A percentile compares a stretch with the other conserved stretches of the same genome.
These are phyloP conservation scores for Biston betularia DNA, from an alignment of 2,888 invertebrate genomes.

Conservation along the genomic window DNA sequence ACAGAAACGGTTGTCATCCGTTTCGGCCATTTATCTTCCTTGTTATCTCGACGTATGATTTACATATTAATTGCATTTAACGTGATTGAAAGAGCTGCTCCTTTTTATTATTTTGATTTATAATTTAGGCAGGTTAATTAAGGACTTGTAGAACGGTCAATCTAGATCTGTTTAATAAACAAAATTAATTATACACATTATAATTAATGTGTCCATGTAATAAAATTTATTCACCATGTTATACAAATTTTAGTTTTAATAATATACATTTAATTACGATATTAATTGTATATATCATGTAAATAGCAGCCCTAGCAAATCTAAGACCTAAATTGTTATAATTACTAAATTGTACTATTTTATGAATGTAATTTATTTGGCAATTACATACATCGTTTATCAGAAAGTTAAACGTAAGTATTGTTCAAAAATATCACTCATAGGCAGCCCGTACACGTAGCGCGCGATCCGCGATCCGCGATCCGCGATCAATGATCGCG, in stretches of 20 bases:
- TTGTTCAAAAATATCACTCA: too few relatives aligned
- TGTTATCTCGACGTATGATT: constrained; percentile 73
- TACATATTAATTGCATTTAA: constrained; percentile 78
- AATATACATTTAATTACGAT: background rate
- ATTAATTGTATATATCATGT: too few relatives aligned
- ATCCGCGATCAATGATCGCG: too few relatives aligned
- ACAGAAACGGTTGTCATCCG: constrained; percentile 53
- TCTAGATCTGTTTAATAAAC: constrained; percentile 11
- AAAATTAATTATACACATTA: constrained; percentile 5
- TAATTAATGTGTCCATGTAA: background rate
- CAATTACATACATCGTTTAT: too few relatives aligned
- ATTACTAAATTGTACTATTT: too few relatives aligned
- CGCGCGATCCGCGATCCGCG: too few relatives aligned
- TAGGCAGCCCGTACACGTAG: too few relatives aligned
- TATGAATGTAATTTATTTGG: too few relatives aligned
- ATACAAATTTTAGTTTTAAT: background rate
- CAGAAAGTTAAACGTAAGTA: too few relatives aligned
- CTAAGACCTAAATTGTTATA: too few relatives aligned
- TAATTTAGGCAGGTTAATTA: constrained; percentile 47
- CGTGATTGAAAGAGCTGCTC: constrained; percentile 51
- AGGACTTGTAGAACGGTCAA: constrained; percentile 12
- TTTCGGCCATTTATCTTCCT: constrained; percentile 62
- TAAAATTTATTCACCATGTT: background rate
- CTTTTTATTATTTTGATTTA: constrained; percentile 49
- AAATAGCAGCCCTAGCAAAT: too few relatives aligned